Conservation (phyloP, 1,140 invertebrate genomes). For the Dinoponera quadriceps region DNA sequence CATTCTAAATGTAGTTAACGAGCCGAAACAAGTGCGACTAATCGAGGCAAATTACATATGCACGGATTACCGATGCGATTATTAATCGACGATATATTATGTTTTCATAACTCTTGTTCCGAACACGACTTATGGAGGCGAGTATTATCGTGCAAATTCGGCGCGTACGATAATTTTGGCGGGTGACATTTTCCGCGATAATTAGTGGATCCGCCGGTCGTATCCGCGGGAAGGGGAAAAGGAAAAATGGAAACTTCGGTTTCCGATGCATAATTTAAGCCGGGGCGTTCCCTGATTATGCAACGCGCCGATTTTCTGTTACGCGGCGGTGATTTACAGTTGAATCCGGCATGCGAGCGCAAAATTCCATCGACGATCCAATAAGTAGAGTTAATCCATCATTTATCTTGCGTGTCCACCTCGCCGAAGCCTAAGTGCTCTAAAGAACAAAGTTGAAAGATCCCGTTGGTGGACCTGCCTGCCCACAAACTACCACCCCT, state of each 20-base stretch:
- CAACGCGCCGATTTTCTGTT: background rate
- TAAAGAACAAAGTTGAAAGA: background rate
- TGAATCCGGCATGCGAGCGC: background rate
- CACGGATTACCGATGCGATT: conserved; percentile 29
- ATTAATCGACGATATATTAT: conserved; percentile 38
- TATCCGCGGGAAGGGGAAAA: background rate
- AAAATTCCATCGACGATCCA: background rate
- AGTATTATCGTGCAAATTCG: conserved; percentile 39
- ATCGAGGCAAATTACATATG: conserved; percentile 41
- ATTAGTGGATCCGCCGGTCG: background rate
- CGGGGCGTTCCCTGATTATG: background rate
- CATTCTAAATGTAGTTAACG: conserved; percentile 30
- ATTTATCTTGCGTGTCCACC: too few species aligned
- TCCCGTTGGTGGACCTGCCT: background rate
- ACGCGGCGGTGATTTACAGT: background rate
- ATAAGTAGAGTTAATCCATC: background rate
- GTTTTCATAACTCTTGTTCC: conserved; percentile 48
- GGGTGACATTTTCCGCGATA: conserved; percentile 40
- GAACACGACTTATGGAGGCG: conserved; percentile 26
- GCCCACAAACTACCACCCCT: background rate
- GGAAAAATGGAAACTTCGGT: background rate
- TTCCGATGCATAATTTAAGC: conserved; percentile 1
- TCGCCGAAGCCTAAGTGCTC: background rate
- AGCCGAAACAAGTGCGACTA: conserved; percentile 33
- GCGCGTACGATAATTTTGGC: conserved; percentile 36